Percentiles rank a stretch among this genome's conserved stretches.
These are phyloP conservation scores for Syrmaticus mikado DNA, from an alignment of 2,113 vertebrate species.

Conservation along the genomic window DNA sequence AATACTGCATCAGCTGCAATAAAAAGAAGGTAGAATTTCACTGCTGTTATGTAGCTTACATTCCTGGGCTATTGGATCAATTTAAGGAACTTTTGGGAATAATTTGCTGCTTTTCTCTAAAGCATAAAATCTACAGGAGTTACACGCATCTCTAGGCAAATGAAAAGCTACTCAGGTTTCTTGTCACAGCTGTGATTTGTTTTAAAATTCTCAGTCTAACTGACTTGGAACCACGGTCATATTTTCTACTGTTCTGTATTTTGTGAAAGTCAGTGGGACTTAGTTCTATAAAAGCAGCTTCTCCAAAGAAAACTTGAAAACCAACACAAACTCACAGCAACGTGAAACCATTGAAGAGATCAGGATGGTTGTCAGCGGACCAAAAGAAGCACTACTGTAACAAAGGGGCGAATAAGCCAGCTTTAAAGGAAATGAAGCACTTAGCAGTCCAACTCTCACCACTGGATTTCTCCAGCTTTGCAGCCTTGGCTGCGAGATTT, in stretches of 20 bases:
- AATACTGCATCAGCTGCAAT: neutral
- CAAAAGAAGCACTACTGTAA: neutral
- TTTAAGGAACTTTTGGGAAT: neutral
- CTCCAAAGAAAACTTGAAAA: neutral
- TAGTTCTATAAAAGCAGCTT: neutral
- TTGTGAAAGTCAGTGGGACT: neutral
- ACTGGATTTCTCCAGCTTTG: neutral
- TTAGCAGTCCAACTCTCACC: neutral
- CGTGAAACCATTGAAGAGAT: neutral
- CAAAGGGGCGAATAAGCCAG: neutral
- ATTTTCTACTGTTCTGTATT: neutral
- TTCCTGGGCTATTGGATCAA: neutral
- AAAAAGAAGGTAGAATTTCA: neutral
- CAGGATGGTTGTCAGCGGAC: neutral
- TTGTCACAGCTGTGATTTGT: neutral
- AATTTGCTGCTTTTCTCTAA: neutral
- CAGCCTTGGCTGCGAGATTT: neutral
- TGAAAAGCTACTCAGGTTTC: neutral
- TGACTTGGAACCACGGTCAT: rapidly evolving
- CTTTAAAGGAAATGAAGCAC: neutral
- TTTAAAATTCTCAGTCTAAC: neutral
- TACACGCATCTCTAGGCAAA: neutral
- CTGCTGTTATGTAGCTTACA: rapidly evolving
- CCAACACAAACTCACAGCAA: neutral
- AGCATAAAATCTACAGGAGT: neutral